Evolutionary conservation across 1,140 invertebrate species (phyloP), one percentile per base, ranked within the genome.

Genomic region (Calycopis cecrops): DNA sequence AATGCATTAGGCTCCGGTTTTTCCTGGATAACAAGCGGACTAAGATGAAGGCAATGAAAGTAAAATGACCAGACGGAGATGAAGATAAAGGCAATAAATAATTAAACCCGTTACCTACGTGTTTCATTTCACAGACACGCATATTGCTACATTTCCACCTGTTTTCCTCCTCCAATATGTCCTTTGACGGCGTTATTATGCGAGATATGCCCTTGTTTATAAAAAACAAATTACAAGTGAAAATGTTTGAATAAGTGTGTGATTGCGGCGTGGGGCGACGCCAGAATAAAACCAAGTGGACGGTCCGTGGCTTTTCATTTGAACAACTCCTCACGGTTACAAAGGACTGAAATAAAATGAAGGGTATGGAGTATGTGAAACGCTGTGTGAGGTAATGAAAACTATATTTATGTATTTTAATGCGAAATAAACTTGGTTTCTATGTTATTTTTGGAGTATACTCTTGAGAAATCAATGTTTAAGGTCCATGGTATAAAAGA

Each of bases 231-330:
- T 65, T 67, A 67, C 60, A 65, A 60, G 48, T 52, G 21, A 56
- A 67, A 71, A 78, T 75, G 75, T 80, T 78, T 80, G 77, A 80
- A 80, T 78, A 80, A 76, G 68, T 78, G 77, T 80, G 75, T 80
- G 77, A 80, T 80, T 80, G 77, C 77, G 74, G 69, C 48, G 7
- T 16, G 52, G 38, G 59, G 59, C 59, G 55, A 51, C 52, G 63
- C 35, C 37, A 21, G 52, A 66, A 59, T 57, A 57, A 68, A 69
- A 65, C 35, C 53, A 59, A 47, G 40, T 18, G 28, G 53, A 49
- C 55, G 33, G 42, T 11, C 16, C 50, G 37, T 48, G 62, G 17
- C 55, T 53, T 73, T 65, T 69, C 65, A 70, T 63, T 71, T 68
- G 60, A 59, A 58, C 54, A 65, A 55, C 59, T 61, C 59, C 50